Base-by-base conservation (phyloP, 30 jellyfish, hydroid and myxozoan species). In the Cassiopea xamachana region DNA sequence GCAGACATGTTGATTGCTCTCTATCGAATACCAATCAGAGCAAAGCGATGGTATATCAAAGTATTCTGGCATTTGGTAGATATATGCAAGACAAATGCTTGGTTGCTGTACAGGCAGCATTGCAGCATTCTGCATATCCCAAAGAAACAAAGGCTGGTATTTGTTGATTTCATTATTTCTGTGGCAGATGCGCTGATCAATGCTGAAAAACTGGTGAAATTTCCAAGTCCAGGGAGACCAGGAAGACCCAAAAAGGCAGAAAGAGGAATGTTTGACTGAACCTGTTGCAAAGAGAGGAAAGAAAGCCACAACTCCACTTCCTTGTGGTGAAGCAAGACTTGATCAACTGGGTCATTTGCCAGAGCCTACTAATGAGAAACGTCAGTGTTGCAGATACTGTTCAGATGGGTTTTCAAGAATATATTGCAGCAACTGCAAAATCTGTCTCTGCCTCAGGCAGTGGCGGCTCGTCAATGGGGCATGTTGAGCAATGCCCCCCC, bases 291-390 rank as follows among this genome's bases (percentile, higher is more conserved):
- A 50, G 27, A 80, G 60, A 80, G 89, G 92, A 47, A 84, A 48
- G 60, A 70, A 84, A 73, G 91, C 92, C 73, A 17, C 55, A 16
- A 59, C 58, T 13, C 92, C 77, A 15, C 83, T 14, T n/a, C 92
- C 92, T 13, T 17, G 18, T 39, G 60, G n/a, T 13, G 77, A 55
- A 45, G 77, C 48, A 15, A n/a, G 90, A 10, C 48, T 45, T 73
- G 92, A 84, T 73, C 90, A 72, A 64, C 49, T 84, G 73, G 89
- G 89, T 18, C 92, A 84, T 73, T 84, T 91, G 92, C 90, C 92
- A 84, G 92, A 84, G 68, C 47, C 91, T 18, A 18, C 19, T 13
- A 48, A 55, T 55, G 64, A 10, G 64, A 55, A 55, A 55, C 64
- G 64, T 55, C 64, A 55, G 64, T 10, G 64, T 55, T 55, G 64